These are phyloP conservation scores for Cyclina sinensis DNA, from an alignment of 1,140 invertebrate genomes.

Conservation along the genomic window DNA sequence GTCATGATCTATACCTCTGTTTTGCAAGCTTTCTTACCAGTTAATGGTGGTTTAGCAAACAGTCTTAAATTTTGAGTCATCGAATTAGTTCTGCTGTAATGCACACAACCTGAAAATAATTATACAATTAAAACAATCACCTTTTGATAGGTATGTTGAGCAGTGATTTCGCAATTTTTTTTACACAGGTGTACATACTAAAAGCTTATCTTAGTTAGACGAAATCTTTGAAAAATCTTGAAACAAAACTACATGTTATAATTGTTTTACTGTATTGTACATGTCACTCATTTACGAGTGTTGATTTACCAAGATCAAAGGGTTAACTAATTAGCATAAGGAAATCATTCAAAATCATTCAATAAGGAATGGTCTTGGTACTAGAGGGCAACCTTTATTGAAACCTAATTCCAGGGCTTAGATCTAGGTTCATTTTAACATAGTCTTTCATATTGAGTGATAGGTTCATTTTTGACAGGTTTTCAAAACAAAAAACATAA, in stretches of 20 bases:
- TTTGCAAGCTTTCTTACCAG: too few species aligned
- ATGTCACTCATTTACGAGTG: conserved; percentile 19
- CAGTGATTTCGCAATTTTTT: neutral
- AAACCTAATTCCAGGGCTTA: conserved; percentile 9
- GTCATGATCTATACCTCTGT: too few species aligned
- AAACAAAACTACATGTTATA: neutral
- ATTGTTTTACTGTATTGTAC: conserved; percentile 1
- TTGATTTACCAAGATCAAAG: conserved; percentile 34
- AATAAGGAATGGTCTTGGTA: neutral
- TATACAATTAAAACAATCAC: too few species aligned
- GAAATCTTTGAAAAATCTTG: neutral
- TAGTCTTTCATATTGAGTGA: conserved; percentile 8
- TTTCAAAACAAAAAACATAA: neutral
- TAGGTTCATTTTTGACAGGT: conserved; percentile 36
- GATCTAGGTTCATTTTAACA: conserved; percentile 12
- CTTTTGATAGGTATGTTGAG: too few species aligned
- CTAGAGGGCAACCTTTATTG: neutral
- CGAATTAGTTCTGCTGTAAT: too few species aligned
- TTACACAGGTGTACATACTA: conserved; percentile 1
- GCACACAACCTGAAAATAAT: too few species aligned
- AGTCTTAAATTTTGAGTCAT: too few species aligned
- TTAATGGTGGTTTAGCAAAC: too few species aligned
- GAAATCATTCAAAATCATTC: conserved; percentile 25
- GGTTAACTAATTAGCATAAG: conserved; percentile 17
- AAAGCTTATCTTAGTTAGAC: neutral